phyloP scores from a whole-genome alignment of 2,888 invertebrate genomes.

The Xylota segnis region DNA sequence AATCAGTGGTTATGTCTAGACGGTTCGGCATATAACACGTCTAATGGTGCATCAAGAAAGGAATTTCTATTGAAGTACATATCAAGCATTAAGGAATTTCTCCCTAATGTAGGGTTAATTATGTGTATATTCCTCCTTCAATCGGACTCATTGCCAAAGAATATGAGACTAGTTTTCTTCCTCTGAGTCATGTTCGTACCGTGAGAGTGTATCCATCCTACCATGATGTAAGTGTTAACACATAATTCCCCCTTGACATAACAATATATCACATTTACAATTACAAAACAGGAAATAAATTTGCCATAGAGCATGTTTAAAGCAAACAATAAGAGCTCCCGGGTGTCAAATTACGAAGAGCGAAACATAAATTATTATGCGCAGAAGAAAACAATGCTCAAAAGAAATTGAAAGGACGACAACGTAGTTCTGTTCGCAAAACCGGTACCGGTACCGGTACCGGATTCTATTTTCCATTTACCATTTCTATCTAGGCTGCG shows the following conservation, averaged over 20 bases:
- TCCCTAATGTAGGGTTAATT: too few relatives aligned
- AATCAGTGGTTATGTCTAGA: too few relatives aligned
- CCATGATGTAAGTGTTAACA: constrained; percentile 14
- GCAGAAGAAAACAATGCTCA: not conserved
- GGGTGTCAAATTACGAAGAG: constrained; percentile 40
- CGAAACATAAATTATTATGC: not conserved
- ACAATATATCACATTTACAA: constrained; percentile 35
- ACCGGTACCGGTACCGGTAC: constrained; percentile 45
- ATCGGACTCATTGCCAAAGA: too few relatives aligned
- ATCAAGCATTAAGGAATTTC: too few relatives aligned
- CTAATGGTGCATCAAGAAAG: too few relatives aligned
- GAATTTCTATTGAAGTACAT: too few relatives aligned
- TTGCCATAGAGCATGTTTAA: constrained; percentile 42
- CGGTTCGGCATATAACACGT: too few relatives aligned
- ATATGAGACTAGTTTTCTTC: too few relatives aligned
- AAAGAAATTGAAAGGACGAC: constrained; percentile 30
- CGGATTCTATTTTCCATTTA: constrained; percentile 10
- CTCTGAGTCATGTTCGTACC: too few relatives aligned
- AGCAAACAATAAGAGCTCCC: constrained; percentile 39
- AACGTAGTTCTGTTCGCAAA: not conserved
- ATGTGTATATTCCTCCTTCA: too few relatives aligned
- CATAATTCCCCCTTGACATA: constrained; percentile 5
- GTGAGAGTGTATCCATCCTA: too few relatives aligned
- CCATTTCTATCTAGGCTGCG: not conserved
- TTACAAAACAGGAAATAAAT: constrained; percentile 57